phyloP scores from a whole-genome alignment of 37 sponge, comb jelly and placozoan genomes.

The Lycopodina hypogea region DNA sequence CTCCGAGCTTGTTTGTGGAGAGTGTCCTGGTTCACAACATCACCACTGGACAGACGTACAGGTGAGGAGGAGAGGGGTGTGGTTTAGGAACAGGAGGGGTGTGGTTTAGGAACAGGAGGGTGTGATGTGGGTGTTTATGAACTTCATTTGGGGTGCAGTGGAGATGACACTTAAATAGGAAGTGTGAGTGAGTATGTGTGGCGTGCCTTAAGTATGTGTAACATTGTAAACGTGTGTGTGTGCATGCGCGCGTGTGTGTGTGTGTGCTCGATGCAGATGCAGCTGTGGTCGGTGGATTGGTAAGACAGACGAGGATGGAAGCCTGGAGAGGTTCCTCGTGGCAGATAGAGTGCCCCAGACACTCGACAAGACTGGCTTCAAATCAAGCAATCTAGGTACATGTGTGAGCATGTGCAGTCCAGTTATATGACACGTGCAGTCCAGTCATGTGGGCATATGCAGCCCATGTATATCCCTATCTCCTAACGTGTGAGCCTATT shows the following conservation, averaged over 20 bases:
- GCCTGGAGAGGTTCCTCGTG: conserved; percentile 79
- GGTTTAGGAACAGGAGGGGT: neutral
- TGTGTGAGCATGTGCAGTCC: neutral
- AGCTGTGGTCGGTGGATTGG: conserved; percentile 71
- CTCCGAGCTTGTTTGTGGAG: conserved; percentile 76
- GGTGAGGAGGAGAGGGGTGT: conserved; percentile 16
- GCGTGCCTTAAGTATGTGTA: no score
- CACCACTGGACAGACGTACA: conserved; percentile 83
- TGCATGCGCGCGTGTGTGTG: neutral
- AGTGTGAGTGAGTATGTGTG: no score
- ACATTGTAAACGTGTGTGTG: no score
- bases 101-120: neutral
- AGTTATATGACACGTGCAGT: neutral
- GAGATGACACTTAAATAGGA: no score
- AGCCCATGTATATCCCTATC: neutral
- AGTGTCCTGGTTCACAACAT: conserved; percentile 80
- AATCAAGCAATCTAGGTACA: conserved; percentile 35
- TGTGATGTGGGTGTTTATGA: no score
- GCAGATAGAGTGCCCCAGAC: conserved; percentile 62
- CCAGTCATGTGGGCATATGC: neutral
- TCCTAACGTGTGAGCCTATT: neutral
- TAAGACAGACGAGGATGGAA: conserved; percentile 76
- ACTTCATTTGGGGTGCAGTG: no score
- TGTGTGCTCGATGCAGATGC: conserved; percentile 31
- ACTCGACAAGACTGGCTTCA: conserved; percentile 25